Percentiles rank a stretch among this genome's conserved stretches.
phyloP scores from a whole-genome alignment of 2,797 vertebrate genomes.

The Clarias laeviceps region DNA sequence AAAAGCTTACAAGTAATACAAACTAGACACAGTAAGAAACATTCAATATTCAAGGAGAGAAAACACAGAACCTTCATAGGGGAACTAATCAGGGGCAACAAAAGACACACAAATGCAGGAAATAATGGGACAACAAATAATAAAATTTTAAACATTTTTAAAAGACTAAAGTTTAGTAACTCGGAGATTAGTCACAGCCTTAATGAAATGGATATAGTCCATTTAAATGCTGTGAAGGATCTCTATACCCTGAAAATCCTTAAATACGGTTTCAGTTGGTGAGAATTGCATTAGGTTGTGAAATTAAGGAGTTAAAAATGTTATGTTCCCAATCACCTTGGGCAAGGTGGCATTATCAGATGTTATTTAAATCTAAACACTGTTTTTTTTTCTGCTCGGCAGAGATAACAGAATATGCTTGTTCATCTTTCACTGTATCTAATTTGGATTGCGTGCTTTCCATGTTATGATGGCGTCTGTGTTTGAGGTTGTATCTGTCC shows the following conservation, averaged over 20 bases:
- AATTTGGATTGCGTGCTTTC: slow-evolving; percentile 45
- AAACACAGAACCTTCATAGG: neutral
- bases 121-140: neutral
- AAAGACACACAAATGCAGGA: neutral
- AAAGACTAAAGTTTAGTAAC: neutral
- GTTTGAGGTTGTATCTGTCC: neutral
- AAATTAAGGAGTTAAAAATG: slow-evolving; percentile 43
- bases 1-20: neutral
- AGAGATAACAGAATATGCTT: slow-evolving; percentile 27
- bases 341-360: slow-evolving; percentile 51
- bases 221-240: neutral
- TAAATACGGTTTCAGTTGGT: slow-evolving; percentile 7
- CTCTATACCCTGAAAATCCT: neutral
- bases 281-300: slow-evolving; percentile 43
- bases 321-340: slow-evolving; percentile 46
- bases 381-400: slow-evolving; percentile 14
- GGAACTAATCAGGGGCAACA: neutral
- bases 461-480: slow-evolving; percentile 41
- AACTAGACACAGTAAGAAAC: neutral
- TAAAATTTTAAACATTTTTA: neutral
- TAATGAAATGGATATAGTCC: neutral
- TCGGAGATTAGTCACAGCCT: neutral
- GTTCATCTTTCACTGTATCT: slow-evolving; percentile 38
- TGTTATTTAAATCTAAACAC: slow-evolving; percentile 54
- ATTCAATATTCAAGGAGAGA: neutral